These are phyloP conservation scores for Datnioides undecimradiatus DNA, from an alignment of 2,113 vertebrate species.

Conservation along the genomic window DNA sequence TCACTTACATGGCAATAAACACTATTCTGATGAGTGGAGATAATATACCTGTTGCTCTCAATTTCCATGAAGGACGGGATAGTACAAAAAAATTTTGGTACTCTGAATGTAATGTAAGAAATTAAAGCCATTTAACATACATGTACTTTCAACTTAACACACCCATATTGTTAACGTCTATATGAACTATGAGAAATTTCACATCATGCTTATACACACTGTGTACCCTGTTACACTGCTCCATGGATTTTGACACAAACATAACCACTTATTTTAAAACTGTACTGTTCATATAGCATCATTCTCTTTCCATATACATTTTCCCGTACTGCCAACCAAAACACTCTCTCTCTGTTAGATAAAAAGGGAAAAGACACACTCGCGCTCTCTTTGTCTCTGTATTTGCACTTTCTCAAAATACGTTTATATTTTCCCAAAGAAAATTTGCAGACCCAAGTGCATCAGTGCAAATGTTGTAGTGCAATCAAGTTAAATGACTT, in stretches of 20 bases:
- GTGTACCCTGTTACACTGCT: not conserved
- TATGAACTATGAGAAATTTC: not conserved
- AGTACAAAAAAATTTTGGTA: not conserved
- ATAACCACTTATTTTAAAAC: not conserved
- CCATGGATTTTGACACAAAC: not conserved
- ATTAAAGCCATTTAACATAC: not conserved
- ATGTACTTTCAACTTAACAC: not conserved
- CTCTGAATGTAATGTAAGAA: not conserved
- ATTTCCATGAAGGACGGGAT: conserved; percentile 40
- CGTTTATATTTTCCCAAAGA: not conserved
- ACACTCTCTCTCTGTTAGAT: not conserved
- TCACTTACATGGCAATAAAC: too few relatives aligned
- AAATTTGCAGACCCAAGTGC: too few relatives aligned
- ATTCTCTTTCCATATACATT: not conserved
- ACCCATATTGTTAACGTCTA: not conserved
- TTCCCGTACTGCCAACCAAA: not conserved
- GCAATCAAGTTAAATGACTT: too few relatives aligned
- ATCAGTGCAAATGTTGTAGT: too few relatives aligned
- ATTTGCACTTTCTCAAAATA: not conserved
- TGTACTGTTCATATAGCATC: not conserved
- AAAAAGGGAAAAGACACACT: not conserved
- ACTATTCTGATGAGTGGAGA: too few relatives aligned
- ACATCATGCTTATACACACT: not conserved
- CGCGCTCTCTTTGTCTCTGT: not conserved
- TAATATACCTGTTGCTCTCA: not conserved